Base-by-base conservation (phyloP, 1,140 invertebrate genomes). In the Drosophila cardini region DNA sequence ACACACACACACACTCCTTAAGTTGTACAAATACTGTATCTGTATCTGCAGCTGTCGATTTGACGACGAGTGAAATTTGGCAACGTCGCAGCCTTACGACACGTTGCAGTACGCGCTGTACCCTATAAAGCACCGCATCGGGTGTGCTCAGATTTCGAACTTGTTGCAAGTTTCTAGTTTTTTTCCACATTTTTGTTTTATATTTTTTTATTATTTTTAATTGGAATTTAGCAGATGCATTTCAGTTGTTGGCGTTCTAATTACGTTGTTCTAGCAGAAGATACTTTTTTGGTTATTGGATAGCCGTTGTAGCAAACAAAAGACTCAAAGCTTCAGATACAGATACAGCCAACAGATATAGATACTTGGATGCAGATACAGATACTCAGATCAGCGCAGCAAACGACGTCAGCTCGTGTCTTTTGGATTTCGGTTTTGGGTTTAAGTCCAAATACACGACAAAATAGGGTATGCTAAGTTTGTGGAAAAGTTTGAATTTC, bases 141-240 rank as follows among this genome's bases (percentile, higher is more conserved):
- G 10, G 1, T n/a, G 11, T 11, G 36, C 45, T 84, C 76, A 63
- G 50, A 84, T 84, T 84, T 80, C 72, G 62, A 15, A 52, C 30
- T 60, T 69, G 53, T 52, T 42, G 55, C 56, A 11, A 2, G 56
- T 45, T 15, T 42, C 56, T 4, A 34, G 56, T 43, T 40, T 34
- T 50, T 9, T 4, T 30, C 32, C 13, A 15, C n/a, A 34, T 18
- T 32, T 26, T 32, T 45, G 13, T 15, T 81, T 21, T 4, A 4
- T 26, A 4, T 26, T 26, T 26, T 26, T 26, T 2, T 2, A 0
- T 26, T 4, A 2, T 26, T 26, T 26, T 86, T 86, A 86, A 85
- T 86, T 65, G 78, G 82, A 86, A 86, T 86, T 84, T 56, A 62
- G 36, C 75, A 86, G 82, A 86, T 86, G 60, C 78, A 86, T 87